These are phyloP conservation scores for Gallinago media DNA, from an alignment of 2,113 vertebrate species.

Conservation along the genomic window DNA sequence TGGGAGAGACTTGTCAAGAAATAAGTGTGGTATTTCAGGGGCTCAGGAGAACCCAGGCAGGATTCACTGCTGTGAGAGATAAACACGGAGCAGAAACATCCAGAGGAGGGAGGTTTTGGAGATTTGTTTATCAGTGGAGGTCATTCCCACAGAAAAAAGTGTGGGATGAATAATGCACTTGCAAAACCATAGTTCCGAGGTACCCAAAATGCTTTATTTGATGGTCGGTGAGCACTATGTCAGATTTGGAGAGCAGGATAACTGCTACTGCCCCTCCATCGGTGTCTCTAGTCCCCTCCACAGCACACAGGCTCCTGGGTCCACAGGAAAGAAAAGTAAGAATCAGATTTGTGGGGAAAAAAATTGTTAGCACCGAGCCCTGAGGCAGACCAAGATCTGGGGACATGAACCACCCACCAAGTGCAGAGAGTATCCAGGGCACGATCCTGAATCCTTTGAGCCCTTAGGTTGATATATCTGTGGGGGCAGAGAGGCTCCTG, in stretches of 20 bases:
- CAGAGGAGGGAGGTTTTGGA: not conserved
- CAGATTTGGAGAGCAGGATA: not conserved
- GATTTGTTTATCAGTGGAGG: not conserved
- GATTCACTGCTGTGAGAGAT: not conserved
- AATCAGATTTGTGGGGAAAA: not conserved
- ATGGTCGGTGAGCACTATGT: not conserved
- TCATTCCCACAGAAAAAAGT: not conserved
- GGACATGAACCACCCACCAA: not conserved
- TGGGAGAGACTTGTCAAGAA: not conserved
- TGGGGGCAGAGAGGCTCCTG: not conserved
- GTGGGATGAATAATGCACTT: not conserved
- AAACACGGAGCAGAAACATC: not conserved
- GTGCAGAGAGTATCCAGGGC: not conserved
- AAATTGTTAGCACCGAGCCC: not conserved
- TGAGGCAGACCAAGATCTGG: not conserved
- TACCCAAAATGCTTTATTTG: not conserved
- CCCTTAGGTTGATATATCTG: not conserved
- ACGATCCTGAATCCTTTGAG: not conserved
- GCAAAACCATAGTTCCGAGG: not conserved
- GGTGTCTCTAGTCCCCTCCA: not conserved
- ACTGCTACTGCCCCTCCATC: not conserved
- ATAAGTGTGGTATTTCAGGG: not conserved
- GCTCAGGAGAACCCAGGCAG: not conserved
- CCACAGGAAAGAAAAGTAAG: not conserved
- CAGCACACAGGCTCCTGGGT: fast-evolving